Percentiles rank a stretch among this genome's conserved stretches.
phyloP scores from a whole-genome alignment of 2,888 invertebrate species.

The Euplexia lucipara region DNA sequence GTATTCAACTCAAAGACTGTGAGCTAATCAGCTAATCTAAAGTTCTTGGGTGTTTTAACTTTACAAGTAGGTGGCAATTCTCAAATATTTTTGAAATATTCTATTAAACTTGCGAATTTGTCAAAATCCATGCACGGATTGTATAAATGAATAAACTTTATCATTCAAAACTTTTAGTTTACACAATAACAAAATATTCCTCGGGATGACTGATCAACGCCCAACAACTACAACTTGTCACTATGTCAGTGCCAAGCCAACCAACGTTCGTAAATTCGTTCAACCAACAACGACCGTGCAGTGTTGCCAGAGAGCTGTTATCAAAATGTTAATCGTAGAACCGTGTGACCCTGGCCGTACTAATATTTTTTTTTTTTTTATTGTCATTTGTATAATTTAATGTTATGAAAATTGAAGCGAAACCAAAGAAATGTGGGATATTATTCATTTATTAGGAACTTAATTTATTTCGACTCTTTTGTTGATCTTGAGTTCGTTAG shows the following conservation, averaged over 20 bases:
- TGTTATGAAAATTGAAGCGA: too few relatives aligned
- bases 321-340: too few relatives aligned
- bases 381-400: too few relatives aligned
- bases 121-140: neutral
- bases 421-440: too few relatives aligned
- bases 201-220: constrained; percentile 37
- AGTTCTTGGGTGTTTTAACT: neutral
- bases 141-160: neutral
- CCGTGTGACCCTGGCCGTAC: too few relatives aligned
- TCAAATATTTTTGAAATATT: constrained; percentile 5
- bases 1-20: constrained; percentile 3
- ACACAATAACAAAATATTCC: constrained; percentile 22
- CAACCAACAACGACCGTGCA: neutral
- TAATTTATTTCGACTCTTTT: too few relatives aligned
- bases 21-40: neutral
- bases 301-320: too few relatives aligned
- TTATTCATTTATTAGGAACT: too few relatives aligned
- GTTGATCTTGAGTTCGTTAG: too few relatives aligned
- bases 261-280: neutral
- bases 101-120: neutral
- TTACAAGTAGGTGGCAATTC: constrained; percentile 11
- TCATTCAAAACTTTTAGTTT: constrained; percentile 19
- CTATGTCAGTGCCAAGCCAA: neutral
- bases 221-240: constrained; percentile 23
- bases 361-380: too few relatives aligned